Percentiles rank a stretch among this genome's conserved stretches.
phyloP scores from a whole-genome alignment of 92 coral and sea anemone genomes.

The Metridium senile region DNA sequence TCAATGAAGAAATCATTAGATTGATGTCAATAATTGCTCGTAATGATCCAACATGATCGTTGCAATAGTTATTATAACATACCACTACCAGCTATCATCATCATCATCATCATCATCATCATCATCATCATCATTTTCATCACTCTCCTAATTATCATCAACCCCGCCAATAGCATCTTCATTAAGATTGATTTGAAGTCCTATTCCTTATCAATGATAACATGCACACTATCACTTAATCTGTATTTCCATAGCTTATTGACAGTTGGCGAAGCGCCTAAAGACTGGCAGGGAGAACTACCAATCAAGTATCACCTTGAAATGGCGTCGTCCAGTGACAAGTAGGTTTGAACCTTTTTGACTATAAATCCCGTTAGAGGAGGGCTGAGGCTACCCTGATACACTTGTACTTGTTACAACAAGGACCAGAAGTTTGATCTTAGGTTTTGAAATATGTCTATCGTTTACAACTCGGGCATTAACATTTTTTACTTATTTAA shows the following conservation, averaged over 20 bases:
- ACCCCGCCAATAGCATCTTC: background rate
- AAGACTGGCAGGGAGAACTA: constrained; percentile 83
- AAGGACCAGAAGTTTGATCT: too few relatives aligned
- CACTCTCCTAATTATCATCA: background rate
- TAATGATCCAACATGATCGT: background rate
- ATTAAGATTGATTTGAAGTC: background rate
- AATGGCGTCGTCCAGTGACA: constrained; percentile 53
- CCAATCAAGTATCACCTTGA: constrained; percentile 45
- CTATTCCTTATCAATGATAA: too few relatives aligned
- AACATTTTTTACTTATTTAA: too few relatives aligned
- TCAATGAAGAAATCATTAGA: too few relatives aligned
- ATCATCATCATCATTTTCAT: background rate
- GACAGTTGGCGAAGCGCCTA: constrained; percentile 57
- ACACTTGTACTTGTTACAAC: constrained; percentile 1
- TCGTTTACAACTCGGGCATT: too few relatives aligned
- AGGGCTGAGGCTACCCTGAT: too few relatives aligned
- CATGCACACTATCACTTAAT: too few relatives aligned
- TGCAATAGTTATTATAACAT: background rate
- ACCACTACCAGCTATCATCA: background rate
- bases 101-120: background rate
- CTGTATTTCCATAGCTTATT: constrained; percentile 32
- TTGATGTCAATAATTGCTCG: too few relatives aligned
- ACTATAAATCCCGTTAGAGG: too few relatives aligned
- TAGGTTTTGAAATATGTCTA: too few relatives aligned
- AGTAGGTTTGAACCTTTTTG: constrained; percentile 23